phyloP scores from a whole-genome alignment of 2,888 invertebrate species.

The Lamellibrachia columna region DNA sequence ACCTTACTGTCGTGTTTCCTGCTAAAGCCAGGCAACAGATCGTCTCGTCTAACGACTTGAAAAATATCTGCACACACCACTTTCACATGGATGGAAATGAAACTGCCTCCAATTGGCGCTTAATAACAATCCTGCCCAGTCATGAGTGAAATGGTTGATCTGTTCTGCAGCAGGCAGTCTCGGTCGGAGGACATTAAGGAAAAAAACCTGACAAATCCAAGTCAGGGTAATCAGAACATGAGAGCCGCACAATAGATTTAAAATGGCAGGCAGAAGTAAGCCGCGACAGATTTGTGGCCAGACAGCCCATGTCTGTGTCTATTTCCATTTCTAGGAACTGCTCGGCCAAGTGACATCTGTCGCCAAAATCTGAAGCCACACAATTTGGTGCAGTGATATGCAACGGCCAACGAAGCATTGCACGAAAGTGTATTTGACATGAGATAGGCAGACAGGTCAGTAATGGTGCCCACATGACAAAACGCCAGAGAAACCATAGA shows the following conservation, averaged over 20 bases:
- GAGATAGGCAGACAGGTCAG: not conserved
- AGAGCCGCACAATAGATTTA: not conserved
- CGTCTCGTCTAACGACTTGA: not conserved
- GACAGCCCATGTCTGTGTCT: not conserved
- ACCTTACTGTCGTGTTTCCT: not conserved
- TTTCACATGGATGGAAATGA: slow-evolving; percentile 16
- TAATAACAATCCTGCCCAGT: slow-evolving; percentile 11
- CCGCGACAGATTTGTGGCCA: not conserved
- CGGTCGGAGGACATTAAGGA: not conserved
- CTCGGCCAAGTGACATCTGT: not conserved
- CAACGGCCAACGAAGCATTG: not conserved
- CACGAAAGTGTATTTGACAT: not conserved
- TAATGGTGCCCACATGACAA: slow-evolving; percentile 1
- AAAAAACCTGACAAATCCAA: not conserved
- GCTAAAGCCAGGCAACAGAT: not conserved
- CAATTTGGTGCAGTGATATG: not conserved
- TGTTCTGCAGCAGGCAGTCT: not conserved
- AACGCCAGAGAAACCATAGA: not conserved
- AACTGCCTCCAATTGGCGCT: slow-evolving; percentile 3
- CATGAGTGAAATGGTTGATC: not conserved
- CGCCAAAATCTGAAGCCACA: slow-evolving; percentile 1
- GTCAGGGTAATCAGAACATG: not conserved
- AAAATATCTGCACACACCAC: not conserved
- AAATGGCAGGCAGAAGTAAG: not conserved
- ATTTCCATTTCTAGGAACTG: slow-evolving; percentile 16